Percentiles rank a stretch among this genome's conserved stretches.
These are phyloP conservation scores for Styela clava DNA, from an alignment of 23 tunicate species.

Conservation along the genomic window DNA sequence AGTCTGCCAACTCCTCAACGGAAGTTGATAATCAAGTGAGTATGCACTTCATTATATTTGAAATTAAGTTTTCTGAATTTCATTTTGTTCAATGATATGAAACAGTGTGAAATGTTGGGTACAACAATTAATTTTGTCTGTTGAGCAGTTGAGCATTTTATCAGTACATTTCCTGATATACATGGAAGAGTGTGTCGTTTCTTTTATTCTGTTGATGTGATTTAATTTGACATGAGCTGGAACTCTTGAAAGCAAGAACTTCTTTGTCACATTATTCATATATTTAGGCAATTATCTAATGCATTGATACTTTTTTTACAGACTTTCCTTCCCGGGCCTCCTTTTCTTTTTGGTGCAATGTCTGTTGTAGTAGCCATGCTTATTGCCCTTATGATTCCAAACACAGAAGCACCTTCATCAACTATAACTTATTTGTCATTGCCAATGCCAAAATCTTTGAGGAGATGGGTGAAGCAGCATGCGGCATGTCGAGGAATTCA, in stretches of 20 bases:
- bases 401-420: constrained; percentile 19
- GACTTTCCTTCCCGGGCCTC: constrained; percentile 92
- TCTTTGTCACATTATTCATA: background rate
- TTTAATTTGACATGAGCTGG: no score
- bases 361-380: constrained; percentile 77
- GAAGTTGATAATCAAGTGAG: background rate
- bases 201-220: no score
- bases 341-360: constrained; percentile 85
- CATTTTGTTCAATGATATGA: no score
- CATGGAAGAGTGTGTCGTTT: no score
- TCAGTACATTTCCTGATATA: no score
- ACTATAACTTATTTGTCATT: background rate
- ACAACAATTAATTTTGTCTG: no score
- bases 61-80: no score
- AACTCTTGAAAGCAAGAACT: background rate
- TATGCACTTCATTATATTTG: no score
- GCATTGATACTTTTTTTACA: constrained; percentile 31
- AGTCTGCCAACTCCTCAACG: background rate
- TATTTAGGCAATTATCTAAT: no score
- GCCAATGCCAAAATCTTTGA: constrained; percentile 41
- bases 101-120: no score
- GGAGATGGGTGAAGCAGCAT: constrained; percentile 13
- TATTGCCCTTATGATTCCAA: constrained; percentile 74
- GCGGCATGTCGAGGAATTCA: background rate
- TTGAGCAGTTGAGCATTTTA: no score